Conservation (phyloP, 1,140 invertebrate species). For the Drosophila nasuta region DNA sequence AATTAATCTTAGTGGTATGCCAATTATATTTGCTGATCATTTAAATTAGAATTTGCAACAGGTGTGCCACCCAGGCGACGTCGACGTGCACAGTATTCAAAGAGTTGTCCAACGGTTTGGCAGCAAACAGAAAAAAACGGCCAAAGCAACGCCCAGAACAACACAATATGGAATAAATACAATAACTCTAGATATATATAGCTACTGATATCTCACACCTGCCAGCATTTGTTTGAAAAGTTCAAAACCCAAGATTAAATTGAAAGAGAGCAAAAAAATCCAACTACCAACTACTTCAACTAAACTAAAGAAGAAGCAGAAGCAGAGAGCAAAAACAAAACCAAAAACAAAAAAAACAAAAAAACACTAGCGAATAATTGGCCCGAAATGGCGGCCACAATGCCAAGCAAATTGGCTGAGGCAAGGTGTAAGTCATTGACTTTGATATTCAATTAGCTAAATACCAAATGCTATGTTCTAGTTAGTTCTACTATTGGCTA, state of each 20-base stretch:
- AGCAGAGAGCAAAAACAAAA: neutral
- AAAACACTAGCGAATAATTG: conserved; percentile 63
- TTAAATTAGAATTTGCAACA: conserved; percentile 77
- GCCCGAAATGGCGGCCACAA: conserved; percentile 70
- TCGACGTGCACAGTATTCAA: conserved; percentile 27
- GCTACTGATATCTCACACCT: conserved; percentile 32
- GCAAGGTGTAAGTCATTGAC: conserved; percentile 78
- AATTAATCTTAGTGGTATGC: conserved; percentile 63
- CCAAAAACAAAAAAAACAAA: neutral
- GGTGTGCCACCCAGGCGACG: conserved; percentile 55
- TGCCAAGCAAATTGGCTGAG: conserved; percentile 63
- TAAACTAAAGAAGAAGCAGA: neutral
- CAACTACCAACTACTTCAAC: neutral
- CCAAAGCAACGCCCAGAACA: conserved; percentile 34
- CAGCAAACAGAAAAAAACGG: conserved; percentile 30
- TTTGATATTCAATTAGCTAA: conserved; percentile 80
- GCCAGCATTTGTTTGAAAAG: conserved; percentile 55
- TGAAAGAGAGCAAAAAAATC: conserved; percentile 10
- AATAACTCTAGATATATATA: conserved; percentile 20
- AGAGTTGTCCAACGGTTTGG: conserved; percentile 67
- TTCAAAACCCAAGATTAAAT: conserved; percentile 67
- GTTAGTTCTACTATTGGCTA: conserved; percentile 41
- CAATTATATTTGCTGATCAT: conserved; percentile 69
- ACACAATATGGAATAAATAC: neutral
- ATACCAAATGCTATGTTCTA: conserved; percentile 60